Evolutionary conservation across 2,113 vertebrate genomes (phyloP).

Genomic region (Mormyrus lacerda): DNA sequence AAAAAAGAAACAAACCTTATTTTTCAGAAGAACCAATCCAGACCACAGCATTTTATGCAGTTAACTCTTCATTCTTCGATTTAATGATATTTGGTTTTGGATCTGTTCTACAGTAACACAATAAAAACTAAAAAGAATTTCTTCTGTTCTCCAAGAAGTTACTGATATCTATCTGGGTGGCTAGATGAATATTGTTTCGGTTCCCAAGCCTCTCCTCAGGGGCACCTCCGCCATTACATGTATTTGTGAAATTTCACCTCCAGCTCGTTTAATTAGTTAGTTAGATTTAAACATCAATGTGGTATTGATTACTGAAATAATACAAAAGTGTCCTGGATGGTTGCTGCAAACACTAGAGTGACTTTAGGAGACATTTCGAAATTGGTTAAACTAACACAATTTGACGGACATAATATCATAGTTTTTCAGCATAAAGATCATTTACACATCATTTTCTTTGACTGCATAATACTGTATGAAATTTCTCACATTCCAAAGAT

Average conservation of each 20-base stretch:
- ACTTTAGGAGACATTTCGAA: not conserved
- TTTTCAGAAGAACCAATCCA: not conserved
- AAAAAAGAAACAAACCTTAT: no score
- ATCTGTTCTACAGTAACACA: not conserved
- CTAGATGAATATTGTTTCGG: not conserved
- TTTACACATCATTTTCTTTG: not conserved
- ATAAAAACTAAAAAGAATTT: not conserved
- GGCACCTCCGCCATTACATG: not conserved
- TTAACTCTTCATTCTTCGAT: not conserved
- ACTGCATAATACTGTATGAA: not conserved
- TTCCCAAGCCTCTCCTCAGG: not conserved
- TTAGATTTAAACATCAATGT: not conserved
- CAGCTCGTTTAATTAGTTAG: not conserved
- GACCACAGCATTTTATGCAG: not conserved
- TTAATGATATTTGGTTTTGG: conserved; percentile 11
- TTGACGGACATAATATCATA: not conserved
- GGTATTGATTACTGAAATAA: not conserved
- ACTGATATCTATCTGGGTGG: not conserved
- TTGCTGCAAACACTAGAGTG: not conserved
- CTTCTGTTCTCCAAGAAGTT: not conserved
- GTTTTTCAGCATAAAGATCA: not conserved
- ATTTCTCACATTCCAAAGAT: not conserved
- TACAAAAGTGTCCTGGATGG: not conserved
- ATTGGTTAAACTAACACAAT: not conserved
- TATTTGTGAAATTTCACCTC: not conserved